A percentile compares a stretch with the other conserved stretches of the same genome.
Conservation (phyloP, 2,797 vertebrate species). For the Calcarius lapponicus region DNA sequence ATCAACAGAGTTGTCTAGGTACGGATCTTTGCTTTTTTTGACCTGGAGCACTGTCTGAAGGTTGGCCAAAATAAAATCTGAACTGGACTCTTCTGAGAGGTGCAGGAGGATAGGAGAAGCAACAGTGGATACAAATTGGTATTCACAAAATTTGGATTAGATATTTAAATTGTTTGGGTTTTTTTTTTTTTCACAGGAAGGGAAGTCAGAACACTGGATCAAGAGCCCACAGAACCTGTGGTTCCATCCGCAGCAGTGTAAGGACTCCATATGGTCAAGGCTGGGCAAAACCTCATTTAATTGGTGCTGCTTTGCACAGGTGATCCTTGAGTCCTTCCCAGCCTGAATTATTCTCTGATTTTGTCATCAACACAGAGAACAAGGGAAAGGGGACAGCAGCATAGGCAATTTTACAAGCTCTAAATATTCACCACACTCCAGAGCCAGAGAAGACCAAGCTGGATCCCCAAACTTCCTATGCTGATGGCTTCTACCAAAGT, state of each 20-base stretch:
- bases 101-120: background rate
- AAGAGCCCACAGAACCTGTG: background rate
- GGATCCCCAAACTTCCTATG: background rate
- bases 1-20: background rate
- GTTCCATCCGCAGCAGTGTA: background rate
- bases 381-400: background rate
- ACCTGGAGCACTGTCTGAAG: background rate
- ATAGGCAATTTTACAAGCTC: background rate
- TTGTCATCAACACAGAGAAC: background rate
- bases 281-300: background rate
- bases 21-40: background rate
- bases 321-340: background rate
- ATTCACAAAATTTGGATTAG: background rate
- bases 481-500: background rate
- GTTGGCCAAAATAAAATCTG: background rate
- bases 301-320: background rate
- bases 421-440: fast-evolving
- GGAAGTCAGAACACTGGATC: background rate
- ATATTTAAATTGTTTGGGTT: background rate
- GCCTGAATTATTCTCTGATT: background rate
- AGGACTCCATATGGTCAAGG: background rate
- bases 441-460: background rate
- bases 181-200: background rate
- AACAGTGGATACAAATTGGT: background rate
- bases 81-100: background rate